phyloP scores from a whole-genome alignment of 2,797 vertebrate species.

The Setipinna tenuifilis region DNA sequence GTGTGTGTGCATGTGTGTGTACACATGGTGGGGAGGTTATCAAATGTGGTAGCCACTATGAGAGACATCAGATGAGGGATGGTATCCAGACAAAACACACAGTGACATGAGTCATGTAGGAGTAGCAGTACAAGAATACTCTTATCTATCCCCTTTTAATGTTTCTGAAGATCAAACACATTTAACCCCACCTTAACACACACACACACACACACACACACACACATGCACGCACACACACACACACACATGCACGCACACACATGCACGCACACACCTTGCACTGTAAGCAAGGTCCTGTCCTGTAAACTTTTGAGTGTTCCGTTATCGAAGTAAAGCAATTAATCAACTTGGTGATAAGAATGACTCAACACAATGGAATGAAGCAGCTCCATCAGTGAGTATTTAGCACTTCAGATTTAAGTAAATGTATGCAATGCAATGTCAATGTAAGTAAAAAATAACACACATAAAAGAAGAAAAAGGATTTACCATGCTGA shows the following conservation, averaged over 20 bases:
- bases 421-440: too few relatives aligned
- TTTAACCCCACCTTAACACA: neutral
- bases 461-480: too few relatives aligned
- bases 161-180: neutral
- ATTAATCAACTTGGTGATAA: too few relatives aligned
- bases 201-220: neutral
- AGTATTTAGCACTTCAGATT: too few relatives aligned
- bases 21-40: neutral
- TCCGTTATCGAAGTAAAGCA: too few relatives aligned
- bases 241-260: neutral
- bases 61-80: neutral
- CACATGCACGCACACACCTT: neutral
- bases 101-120: neutral
- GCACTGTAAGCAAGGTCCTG: neutral
- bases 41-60: neutral
- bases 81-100: neutral
- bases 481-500: too few relatives aligned
- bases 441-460: too few relatives aligned
- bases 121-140: neutral
- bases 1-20: neutral
- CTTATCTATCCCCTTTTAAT: neutral
- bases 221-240: neutral
- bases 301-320: neutral
- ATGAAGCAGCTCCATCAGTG: too few relatives aligned
- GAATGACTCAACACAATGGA: too few relatives aligned